A percentile compares a stretch with the other conserved stretches of the same genome.
Evolutionary conservation across 2,797 vertebrate genomes (phyloP).

Genomic region (Odontamblyopus lacepedii): DNA sequence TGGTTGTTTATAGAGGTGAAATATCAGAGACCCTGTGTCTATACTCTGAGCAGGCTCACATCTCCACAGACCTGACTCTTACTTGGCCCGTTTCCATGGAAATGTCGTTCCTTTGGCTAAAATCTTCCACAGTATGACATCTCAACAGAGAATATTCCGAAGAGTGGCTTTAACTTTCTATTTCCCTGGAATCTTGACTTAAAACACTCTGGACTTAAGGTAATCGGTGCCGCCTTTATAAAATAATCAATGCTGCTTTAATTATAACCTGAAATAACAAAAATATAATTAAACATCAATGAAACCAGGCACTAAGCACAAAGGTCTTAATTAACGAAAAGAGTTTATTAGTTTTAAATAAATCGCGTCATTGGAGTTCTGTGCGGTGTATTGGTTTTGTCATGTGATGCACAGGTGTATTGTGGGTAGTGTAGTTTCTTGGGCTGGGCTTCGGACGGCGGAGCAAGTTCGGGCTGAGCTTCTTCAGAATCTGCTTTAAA

Average conservation of each 20-base stretch:
- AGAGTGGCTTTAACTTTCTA: no score
- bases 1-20: no score
- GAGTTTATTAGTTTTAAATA: background rate
- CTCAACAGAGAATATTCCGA: no score
- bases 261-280: background rate
- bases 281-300: background rate
- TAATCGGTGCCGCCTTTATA: no score
- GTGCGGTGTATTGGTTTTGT: background rate
- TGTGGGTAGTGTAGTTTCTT: slow-evolving; percentile 29
- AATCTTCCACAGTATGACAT: no score
- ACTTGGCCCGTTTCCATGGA: no score
- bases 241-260: background rate
- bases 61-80: no score
- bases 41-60: no score
- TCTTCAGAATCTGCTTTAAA: slow-evolving; percentile 76
- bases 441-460: slow-evolving; percentile 53
- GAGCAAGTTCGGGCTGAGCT: slow-evolving; percentile 66
- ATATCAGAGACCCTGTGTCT: no score
- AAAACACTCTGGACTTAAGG: no score
- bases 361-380: background rate
- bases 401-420: slow-evolving; percentile 22
- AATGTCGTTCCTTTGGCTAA: no score
- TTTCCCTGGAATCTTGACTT: no score
- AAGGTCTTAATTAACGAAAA: background rate
- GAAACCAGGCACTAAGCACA: background rate